Percentiles rank a stretch among this genome's conserved stretches.
Evolutionary conservation across 37 sponge, comb jelly and placozoan species (phyloP).

Genomic region (Ianthella basta): DNA sequence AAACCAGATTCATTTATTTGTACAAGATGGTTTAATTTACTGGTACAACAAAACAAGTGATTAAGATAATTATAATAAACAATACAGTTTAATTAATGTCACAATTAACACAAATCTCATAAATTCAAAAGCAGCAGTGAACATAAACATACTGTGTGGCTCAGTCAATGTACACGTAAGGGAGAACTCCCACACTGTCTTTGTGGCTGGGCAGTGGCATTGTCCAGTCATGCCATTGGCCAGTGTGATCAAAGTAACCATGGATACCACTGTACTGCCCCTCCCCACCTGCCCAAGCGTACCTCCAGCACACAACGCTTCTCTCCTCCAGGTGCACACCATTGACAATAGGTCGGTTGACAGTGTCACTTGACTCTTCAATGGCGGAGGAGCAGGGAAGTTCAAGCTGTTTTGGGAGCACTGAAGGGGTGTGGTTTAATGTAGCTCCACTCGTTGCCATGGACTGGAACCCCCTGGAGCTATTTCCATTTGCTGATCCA

Average conservation of each 20-base stretch:
- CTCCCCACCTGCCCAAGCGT: background rate
- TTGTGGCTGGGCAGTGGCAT: conserved; percentile 35
- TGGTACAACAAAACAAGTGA: too few species aligned
- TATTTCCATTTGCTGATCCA: too few species aligned
- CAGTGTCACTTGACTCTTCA: background rate
- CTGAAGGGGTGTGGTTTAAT: too few species aligned
- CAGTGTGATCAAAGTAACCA: conserved; percentile 58
- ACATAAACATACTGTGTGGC: too few species aligned
- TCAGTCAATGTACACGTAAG: conserved; percentile 77
- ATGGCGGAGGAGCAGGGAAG: too few species aligned
- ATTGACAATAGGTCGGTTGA: background rate
- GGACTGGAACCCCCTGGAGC: too few species aligned
- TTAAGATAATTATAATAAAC: too few species aligned
- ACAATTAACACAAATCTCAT: background rate
- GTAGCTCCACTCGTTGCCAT: too few species aligned
- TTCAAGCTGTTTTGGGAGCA: too few species aligned
- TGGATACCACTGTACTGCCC: conserved; percentile 44
- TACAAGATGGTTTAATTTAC: too few species aligned
- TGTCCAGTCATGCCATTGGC: conserved; percentile 75
- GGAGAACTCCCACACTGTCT: conserved; percentile 57
- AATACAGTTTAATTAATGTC: background rate
- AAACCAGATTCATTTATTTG: too few species aligned
- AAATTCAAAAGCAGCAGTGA: background rate
- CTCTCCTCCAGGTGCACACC: background rate
- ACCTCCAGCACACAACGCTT: background rate